Evolutionary conservation across 2,113 vertebrate species (phyloP).

Genomic region (Mionectes macconnelli): DNA sequence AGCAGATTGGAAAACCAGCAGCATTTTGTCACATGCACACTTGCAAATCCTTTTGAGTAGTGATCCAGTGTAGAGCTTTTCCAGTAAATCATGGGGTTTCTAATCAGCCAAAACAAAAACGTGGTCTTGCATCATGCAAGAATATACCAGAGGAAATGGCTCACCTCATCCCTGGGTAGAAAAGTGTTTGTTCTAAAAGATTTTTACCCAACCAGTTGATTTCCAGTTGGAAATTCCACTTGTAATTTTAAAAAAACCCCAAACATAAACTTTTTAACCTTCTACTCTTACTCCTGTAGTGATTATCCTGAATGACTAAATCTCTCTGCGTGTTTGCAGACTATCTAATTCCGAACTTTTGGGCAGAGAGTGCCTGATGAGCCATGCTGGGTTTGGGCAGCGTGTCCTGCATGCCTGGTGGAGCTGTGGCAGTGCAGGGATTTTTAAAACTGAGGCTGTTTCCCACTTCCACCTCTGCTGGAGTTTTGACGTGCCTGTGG

Average conservation of each 20-base stretch:
- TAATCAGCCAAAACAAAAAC: not conserved
- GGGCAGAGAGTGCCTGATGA: not conserved
- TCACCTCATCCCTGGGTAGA: not conserved
- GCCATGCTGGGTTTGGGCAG: not conserved
- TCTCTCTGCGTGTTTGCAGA: not conserved
- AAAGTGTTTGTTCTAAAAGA: not conserved
- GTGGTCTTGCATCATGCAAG: not conserved
- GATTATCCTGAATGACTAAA: accelerated
- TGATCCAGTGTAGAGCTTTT: not conserved
- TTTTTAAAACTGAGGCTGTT: slow-evolving; percentile 51
- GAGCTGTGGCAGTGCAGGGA: not conserved
- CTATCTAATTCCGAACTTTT: accelerated
- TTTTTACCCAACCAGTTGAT: not conserved
- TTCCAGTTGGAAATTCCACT: not conserved
- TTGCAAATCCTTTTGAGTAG: not conserved
- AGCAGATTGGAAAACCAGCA: not conserved
- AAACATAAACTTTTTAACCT: not conserved
- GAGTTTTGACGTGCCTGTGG: slow-evolving; percentile 75
- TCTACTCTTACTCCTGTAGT: not conserved
- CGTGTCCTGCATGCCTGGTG: not conserved
- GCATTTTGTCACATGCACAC: not conserved
- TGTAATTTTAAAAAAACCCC: not conserved
- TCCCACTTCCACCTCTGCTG: slow-evolving; percentile 55
- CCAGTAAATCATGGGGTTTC: not conserved
- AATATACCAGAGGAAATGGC: not conserved